Conservation (phyloP, 2,797 vertebrate species). For the Sebastes oblongus region DNA sequence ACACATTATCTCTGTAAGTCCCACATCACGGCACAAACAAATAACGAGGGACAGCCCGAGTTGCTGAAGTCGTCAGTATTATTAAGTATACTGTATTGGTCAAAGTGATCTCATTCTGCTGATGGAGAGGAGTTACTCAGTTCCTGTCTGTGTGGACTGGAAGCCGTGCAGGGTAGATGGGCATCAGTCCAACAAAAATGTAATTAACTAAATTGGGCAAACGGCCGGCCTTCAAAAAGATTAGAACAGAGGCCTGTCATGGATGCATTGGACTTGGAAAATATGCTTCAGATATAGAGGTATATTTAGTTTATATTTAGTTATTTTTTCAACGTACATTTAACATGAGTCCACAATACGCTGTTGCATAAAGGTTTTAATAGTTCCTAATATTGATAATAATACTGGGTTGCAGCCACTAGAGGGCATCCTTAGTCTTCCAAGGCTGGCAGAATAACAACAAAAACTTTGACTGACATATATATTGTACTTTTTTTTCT, state of each 20-base stretch:
- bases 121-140: background rate
- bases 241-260: background rate
- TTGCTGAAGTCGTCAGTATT: background rate
- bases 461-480: background rate
- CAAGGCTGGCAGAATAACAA: background rate
- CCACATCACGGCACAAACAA: background rate
- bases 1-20: slow-evolving; percentile 97
- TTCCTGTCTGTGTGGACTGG: background rate
- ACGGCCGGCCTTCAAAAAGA: background rate
- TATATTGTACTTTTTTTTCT: background rate
- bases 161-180: background rate
- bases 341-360: background rate
- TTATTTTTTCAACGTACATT: background rate
- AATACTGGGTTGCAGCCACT: slow-evolving; percentile 14
- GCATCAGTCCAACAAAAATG: background rate
- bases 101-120: background rate
- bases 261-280: background rate
- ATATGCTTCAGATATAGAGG: background rate
- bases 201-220: background rate
- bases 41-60: too few species aligned
- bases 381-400: background rate
- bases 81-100: background rate
- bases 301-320: background rate
- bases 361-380: background rate
- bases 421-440: slow-evolving; percentile 52